Evolutionary conservation across 2,113 vertebrate species (phyloP).

Genomic region (Potamarius usumacintae): DNA sequence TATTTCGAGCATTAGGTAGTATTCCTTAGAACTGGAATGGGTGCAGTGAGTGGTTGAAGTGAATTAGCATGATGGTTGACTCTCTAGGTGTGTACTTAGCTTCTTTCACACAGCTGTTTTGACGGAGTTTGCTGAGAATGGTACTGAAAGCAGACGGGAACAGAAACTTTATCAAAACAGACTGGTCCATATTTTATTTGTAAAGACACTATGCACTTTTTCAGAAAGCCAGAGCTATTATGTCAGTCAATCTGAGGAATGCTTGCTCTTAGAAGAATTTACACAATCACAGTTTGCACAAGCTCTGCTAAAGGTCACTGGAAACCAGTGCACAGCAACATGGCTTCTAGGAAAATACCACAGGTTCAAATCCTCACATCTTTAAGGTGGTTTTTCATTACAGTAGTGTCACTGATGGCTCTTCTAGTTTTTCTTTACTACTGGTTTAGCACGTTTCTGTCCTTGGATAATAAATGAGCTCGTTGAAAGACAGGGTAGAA

Average conservation of each 20-base stretch:
- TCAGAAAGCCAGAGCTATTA: background rate
- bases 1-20: background rate
- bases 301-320: background rate
- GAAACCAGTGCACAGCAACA: background rate
- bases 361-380: too few species aligned
- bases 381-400: background rate
- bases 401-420: background rate
- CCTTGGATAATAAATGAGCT: background rate
- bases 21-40: background rate
- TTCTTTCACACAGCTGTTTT: background rate
- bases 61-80: background rate
- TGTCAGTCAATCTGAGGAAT: background rate
- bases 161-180: background rate
- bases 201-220: background rate
- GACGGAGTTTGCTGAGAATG: background rate
- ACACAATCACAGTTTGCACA: background rate
- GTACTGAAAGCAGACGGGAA: background rate
- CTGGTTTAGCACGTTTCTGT: background rate
- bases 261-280: background rate
- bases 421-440: background rate
- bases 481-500: background rate
- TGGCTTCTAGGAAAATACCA: slow-evolving; percentile 11
- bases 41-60: background rate
- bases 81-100: background rate
- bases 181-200: background rate